Conservation (phyloP, 1,140 invertebrate genomes). For the Brachionus manjavacas region DNA sequence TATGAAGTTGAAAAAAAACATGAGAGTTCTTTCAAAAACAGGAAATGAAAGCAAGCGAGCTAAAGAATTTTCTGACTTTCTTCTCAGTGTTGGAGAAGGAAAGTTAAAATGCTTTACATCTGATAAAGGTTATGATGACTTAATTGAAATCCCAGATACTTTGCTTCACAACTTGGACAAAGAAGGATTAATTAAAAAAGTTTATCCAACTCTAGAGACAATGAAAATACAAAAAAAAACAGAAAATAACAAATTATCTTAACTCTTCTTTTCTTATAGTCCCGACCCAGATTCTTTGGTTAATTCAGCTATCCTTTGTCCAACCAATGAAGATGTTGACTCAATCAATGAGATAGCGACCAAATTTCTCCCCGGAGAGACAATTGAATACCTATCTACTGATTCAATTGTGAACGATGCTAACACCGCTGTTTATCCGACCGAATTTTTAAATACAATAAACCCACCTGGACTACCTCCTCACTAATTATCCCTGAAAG, state of each 20-base stretch:
- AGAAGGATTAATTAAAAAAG: not conserved
- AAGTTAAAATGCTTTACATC: not conserved
- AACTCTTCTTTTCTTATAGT: too few species aligned
- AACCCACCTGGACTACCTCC: conserved; percentile 51
- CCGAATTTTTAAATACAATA: conserved; percentile 53
- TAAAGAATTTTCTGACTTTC: conserved; percentile 1
- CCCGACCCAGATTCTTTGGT: too few species aligned
- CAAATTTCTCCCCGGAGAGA: not conserved
- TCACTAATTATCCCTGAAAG: conserved; percentile 54
- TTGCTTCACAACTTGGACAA: not conserved
- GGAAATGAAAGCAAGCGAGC: conserved; percentile 42
- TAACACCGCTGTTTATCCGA: conserved; percentile 47
- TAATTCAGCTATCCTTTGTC: not conserved
- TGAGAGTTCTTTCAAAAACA: conserved; percentile 43
- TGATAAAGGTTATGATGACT: not conserved
- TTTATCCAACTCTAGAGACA: too few species aligned
- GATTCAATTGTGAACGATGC: conserved; percentile 45
- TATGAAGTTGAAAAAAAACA: conserved; percentile 45
- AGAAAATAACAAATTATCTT: too few species aligned
- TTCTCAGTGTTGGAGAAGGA: conserved; percentile 46
- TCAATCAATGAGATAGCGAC: not conserved
- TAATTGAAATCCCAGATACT: not conserved
- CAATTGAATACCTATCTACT: conserved; percentile 6
- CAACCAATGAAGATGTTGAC: not conserved
- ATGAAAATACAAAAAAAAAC: too few species aligned